Base-by-base conservation (phyloP, 2,113 vertebrate genomes). In the Rhinolophus sinicus region DNA sequence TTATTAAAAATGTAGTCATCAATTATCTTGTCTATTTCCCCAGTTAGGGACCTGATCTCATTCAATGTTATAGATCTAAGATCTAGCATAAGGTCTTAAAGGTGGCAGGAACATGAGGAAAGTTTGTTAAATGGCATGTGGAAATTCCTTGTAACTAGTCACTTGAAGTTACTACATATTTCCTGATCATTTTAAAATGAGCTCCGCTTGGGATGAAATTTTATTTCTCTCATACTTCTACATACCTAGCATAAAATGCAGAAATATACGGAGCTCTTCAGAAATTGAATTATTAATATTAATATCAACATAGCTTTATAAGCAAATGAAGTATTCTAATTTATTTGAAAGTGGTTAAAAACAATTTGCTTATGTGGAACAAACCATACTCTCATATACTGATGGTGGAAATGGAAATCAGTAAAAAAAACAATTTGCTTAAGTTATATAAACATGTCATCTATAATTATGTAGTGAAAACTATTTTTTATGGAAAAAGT, bases 301-400 rank as follows among this genome's bases (percentile, higher is more conserved):
- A 93, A 76, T 56, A 26, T 78, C 21, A 69, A 64, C n/a, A 64
- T 87, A 52, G 44, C 14, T 87, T 95, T 60, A 87, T 86, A 77
- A 87, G 50, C n/a, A 65, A 87, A 76, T 0, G 4, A 67, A 77
- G 26, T 22, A 76, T 84, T 94, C 33, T 83, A 62, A 90, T 35
- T 87, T 90, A 78, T 19, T 82, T 72, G 72, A 86, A 64, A 92
- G 62, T 77, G 81, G 22, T 97, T 75, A 82, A 87, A 93, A 90
- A 44, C 22, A 15, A 40, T 73, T 87, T 88, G 16, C 44, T 92
- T 44, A 38, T 28, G 28, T 62, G 26, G 60, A 62, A 62, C 28
- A 30, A 62, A 9, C 30, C 30, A 62, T 62, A 62, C 60, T 28
- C 58, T 60, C 60, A 12, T 62, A 62, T 28, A 62, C 60, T 30